Evolutionary conservation across 2,888 invertebrate species (phyloP).

Genomic region (Deroplatys truncata): DNA sequence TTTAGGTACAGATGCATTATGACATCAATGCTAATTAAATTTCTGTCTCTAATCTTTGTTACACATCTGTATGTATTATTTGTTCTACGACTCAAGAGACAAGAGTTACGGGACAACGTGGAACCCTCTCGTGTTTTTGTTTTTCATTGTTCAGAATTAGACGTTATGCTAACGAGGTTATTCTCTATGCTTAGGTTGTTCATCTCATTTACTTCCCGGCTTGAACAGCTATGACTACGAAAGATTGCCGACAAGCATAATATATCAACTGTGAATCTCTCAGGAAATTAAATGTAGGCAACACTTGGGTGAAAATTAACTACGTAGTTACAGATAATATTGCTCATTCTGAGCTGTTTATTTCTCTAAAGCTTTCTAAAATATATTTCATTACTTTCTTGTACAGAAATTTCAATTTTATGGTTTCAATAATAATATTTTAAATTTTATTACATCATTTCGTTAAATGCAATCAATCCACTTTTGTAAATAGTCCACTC

Average conservation of each 20-base stretch:
- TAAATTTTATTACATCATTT: too few relatives aligned
- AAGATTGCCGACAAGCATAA: not conserved
- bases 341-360: too few relatives aligned
- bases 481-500: too few relatives aligned
- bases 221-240: not conserved
- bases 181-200: too few relatives aligned
- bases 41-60: not conserved
- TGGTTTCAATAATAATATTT: too few relatives aligned
- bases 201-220: not conserved
- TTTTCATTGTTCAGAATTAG: not conserved
- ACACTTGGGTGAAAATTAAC: not conserved
- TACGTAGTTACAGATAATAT: too few relatives aligned
- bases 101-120: not conserved
- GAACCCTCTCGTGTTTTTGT: not conserved
- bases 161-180: not conserved
- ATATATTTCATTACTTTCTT: too few relatives aligned
- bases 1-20: not conserved
- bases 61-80: not conserved
- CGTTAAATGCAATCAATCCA: too few relatives aligned
- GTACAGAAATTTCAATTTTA: too few relatives aligned
- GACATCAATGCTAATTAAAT: slow-evolving; percentile 4
- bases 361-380: too few relatives aligned
- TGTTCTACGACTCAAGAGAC: not conserved
- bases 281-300: not conserved
- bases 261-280: not conserved